Conservation (phyloP, 2,888 invertebrate species). For the Podotricha telesiphe region DNA sequence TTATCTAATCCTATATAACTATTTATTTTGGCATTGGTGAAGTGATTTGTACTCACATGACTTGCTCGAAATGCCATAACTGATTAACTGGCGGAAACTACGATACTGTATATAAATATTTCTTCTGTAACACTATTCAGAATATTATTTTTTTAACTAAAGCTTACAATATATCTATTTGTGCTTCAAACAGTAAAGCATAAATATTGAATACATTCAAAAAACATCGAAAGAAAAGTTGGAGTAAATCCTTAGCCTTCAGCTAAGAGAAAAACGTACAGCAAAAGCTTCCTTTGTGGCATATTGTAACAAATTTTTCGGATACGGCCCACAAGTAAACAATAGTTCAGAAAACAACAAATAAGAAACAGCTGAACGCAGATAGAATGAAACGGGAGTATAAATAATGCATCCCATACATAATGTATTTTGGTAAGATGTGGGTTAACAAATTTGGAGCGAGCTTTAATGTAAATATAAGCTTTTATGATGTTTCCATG, state of each 20-base stretch:
- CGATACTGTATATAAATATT: no score
- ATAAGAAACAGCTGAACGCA: slow-evolving; percentile 44
- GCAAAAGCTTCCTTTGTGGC: slow-evolving; percentile 25
- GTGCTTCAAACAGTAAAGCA: background rate
- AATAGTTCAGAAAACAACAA: slow-evolving; percentile 43
- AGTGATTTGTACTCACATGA: no score
- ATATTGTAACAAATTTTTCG: slow-evolving; percentile 29
- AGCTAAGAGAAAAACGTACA: slow-evolving; percentile 6
- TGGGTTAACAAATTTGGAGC: slow-evolving; percentile 45
- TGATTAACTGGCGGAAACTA: no score
- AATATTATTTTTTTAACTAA: background rate
- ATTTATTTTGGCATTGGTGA: no score
- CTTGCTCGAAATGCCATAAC: no score
- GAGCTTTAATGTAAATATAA: slow-evolving; percentile 27
- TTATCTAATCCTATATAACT: no score
- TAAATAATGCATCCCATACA: slow-evolving; percentile 57
- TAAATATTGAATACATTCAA: no score
- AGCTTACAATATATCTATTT: background rate
- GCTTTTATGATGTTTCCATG: slow-evolving; percentile 7
- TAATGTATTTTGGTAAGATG: slow-evolving; percentile 52
- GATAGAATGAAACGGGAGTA: slow-evolving; percentile 46
- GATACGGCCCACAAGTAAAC: slow-evolving; percentile 38
- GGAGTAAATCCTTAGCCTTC: background rate
- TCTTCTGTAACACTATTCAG: no score
- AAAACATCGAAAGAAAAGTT: slow-evolving; percentile 2